Evolutionary conservation across 2,797 vertebrate genomes (phyloP).

Genomic region (Heliangelus exortis): DNA sequence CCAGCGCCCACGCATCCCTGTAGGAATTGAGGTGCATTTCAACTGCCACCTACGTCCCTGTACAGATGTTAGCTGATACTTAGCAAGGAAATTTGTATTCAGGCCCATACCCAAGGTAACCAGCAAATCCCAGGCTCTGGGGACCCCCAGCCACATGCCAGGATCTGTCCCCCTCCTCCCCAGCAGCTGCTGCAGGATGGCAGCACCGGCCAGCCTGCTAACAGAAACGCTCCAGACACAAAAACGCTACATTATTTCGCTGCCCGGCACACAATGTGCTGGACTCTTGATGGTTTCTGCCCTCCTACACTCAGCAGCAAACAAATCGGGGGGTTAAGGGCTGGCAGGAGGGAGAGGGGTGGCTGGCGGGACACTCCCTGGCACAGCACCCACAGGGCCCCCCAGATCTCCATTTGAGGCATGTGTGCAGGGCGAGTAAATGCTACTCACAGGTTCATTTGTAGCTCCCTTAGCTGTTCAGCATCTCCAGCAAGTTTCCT

Average conservation of each 20-base stretch:
- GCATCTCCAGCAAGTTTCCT: not conserved
- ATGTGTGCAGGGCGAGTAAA: not conserved
- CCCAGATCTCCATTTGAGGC: not conserved
- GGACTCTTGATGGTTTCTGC: not conserved
- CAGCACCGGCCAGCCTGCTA: not conserved
- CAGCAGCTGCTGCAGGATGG: conserved; percentile 1
- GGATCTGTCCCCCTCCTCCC: conserved; percentile 26
- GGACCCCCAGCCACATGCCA: conserved; percentile 28
- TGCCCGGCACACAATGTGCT: fast-evolving
- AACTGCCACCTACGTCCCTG: not conserved
- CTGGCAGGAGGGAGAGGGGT: not conserved
- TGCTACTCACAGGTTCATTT: not conserved
- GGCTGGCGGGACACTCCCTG: not conserved
- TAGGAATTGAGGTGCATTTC: not conserved
- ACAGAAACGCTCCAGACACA: not conserved
- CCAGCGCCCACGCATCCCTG: not conserved
- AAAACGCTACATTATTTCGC: not conserved
- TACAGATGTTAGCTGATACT: not conserved
- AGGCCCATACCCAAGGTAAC: not conserved
- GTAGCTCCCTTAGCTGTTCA: not conserved
- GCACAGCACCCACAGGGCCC: not conserved
- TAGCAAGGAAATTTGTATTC: not conserved
- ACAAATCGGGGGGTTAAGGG: not conserved
- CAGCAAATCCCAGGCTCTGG: not conserved
- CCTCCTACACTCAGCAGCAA: not conserved